phyloP scores from a whole-genome alignment of 2,113 vertebrate genomes.

The Oryzias curvinotus region DNA sequence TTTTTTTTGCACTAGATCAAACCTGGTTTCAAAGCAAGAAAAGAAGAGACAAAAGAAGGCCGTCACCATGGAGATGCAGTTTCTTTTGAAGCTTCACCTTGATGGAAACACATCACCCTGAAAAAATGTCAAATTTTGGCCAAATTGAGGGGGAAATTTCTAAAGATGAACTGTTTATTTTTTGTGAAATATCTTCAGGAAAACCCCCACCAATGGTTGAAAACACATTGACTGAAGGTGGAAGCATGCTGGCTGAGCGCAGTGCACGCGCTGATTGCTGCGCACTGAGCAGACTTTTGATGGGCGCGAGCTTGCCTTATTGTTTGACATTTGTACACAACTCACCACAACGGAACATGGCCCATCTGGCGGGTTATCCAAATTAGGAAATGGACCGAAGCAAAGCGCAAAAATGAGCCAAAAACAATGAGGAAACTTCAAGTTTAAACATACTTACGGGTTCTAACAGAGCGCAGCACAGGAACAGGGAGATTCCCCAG shows the following conservation, averaged over 20 bases:
- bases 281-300: not conserved
- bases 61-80: constrained; percentile 47
- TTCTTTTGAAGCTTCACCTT: constrained; percentile 1
- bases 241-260: too few relatives aligned
- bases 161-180: too few relatives aligned
- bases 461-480: constrained; percentile 45
- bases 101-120: constrained; percentile 1
- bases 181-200: too few relatives aligned
- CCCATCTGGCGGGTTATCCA: not conserved
- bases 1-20: not conserved
- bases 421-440: constrained; percentile 16
- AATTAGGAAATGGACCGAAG: not conserved
- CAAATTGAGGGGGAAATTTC: not conserved
- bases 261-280: too few relatives aligned
- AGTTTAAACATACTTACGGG: constrained; percentile 51
- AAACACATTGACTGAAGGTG: too few relatives aligned
- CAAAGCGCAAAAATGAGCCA: not conserved
- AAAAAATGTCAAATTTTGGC: not conserved
- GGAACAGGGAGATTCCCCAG: constrained; percentile 18
- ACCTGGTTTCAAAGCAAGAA: not conserved
- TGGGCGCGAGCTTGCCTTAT: constrained; percentile 4
- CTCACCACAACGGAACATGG: not conserved
- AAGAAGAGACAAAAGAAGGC: constrained; percentile 24
- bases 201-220: too few relatives aligned
- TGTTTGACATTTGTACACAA: too few relatives aligned